Evolutionary conservation across 2,797 vertebrate genomes (phyloP), one percentile per base, ranked within the genome.

Genomic region (Pempheris klunzingeri): DNA sequence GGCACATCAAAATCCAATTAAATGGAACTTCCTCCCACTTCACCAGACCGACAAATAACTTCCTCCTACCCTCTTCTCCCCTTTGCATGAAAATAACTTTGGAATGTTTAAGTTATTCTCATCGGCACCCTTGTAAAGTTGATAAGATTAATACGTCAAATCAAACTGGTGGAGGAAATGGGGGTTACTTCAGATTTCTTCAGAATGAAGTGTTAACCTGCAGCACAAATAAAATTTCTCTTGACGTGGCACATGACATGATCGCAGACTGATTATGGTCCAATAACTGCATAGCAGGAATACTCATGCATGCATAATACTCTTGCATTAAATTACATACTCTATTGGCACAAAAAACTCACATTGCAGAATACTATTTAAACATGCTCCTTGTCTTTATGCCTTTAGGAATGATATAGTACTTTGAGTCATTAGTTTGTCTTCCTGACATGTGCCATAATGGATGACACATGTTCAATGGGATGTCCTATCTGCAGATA

Each of bases 1-100:
- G 80, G 84, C 88, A 87, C 91, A 92, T 95, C 90, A 93, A 93
- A 94, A 95, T 95, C 93, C 93, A 94, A 94, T 94, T 94, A 94
- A 93, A 92, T 80, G 79, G 88, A 88, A 93, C 93, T 93, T 94
- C 89, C 92, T 94, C 90, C 89, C 91, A 89, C 92, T 94, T 95
- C 91, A 92, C 64, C 83, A 90, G 90, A 91, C 87, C 86, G 77
- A 88, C 83, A 89, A 93, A 93, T 89, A 93, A 92, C 91, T 93
- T 95, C 83, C 88, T 91, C 75, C 89, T 77, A 69, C 80, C 74
- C 62, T 71, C 60, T 57, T 66, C 44, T 71, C 77, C 68, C 52
- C 65, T 80, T 71, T 81, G 86, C 85, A 90, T 91, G 81, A 82
- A 92, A 91, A 91, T 85, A 84, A 88, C 86, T 88, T 88, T 77